phyloP scores from a whole-genome alignment of 2,113 vertebrate species.

The Cephalopterus ornatus region DNA sequence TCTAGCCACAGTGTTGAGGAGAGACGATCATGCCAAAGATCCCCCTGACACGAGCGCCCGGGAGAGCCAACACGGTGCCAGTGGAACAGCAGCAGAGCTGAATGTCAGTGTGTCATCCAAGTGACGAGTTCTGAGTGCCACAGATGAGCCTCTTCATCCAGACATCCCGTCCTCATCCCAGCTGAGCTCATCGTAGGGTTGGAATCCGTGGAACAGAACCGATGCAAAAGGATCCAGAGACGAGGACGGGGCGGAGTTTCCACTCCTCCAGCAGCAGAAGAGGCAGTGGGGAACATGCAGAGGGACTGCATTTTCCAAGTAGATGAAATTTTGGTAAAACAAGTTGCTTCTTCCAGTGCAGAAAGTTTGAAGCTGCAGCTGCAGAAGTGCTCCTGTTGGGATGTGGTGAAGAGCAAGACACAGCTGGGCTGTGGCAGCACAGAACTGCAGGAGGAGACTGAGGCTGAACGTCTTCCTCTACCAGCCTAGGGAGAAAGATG shows the following conservation, averaged over 20 bases:
- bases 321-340: background rate
- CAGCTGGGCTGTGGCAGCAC: too few species aligned
- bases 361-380: background rate
- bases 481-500: background rate
- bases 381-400: background rate
- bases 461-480: background rate
- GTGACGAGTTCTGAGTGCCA: background rate
- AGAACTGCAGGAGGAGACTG: background rate
- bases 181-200: background rate
- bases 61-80: too few species aligned
- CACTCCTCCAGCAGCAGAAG: background rate
- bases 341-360: background rate
- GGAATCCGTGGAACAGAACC: background rate
- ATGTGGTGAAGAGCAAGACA: background rate
- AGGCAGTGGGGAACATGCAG: background rate
- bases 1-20: background rate
- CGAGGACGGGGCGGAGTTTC: background rate
- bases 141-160: background rate
- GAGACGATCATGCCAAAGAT: background rate
- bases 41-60: too few species aligned
- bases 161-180: accelerated
- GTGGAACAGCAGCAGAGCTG: background rate
- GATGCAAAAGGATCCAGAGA: background rate
- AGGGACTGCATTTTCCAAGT: too few species aligned
- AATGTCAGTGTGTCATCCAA: background rate